Evolutionary conservation across 2,797 vertebrate species (phyloP).

Genomic region (Acrocephalus scirpaceus): DNA sequence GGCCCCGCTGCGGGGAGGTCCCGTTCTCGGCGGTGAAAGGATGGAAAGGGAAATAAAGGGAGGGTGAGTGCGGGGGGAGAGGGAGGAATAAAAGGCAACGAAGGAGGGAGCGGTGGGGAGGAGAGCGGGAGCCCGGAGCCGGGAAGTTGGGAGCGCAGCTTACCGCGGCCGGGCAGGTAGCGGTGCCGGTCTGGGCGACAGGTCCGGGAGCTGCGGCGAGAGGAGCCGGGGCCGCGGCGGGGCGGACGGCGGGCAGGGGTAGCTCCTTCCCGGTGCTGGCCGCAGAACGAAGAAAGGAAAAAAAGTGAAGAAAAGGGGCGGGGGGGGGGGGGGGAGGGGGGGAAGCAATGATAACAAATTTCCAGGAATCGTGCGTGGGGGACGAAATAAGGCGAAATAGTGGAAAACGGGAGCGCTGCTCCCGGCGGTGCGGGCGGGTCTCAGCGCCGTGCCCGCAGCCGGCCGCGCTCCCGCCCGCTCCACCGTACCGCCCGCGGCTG

Average conservation of each 20-base stretch:
- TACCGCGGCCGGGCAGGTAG: constrained; percentile 41
- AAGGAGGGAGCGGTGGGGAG: neutral
- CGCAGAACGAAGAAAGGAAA: neutral
- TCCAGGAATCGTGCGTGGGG: neutral
- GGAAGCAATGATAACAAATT: neutral
- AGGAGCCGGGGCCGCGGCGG: neutral
- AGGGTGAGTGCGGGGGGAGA: neutral
- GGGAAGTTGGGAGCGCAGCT: constrained; percentile 38
- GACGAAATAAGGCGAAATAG: neutral
- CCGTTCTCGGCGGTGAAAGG: neutral
- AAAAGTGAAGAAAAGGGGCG: neutral
- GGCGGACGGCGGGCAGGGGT: neutral
- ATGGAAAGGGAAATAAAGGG: constrained; percentile 25
- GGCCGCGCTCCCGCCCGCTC: constrained; percentile 8
- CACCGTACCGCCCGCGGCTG: neutral
- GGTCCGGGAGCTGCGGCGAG: neutral
- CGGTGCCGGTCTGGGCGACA: neutral
- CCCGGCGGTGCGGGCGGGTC: constrained; percentile 18
- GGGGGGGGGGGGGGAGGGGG: accelerated
- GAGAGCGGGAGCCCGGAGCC: neutral
- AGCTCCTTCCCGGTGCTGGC: neutral
- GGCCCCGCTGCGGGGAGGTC: neutral
- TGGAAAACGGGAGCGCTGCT: neutral
- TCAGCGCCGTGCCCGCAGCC: constrained; percentile 34
- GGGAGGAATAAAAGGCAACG: neutral